Conservation (phyloP, 2,797 vertebrate genomes). For the Pelodytes ibericus region DNA sequence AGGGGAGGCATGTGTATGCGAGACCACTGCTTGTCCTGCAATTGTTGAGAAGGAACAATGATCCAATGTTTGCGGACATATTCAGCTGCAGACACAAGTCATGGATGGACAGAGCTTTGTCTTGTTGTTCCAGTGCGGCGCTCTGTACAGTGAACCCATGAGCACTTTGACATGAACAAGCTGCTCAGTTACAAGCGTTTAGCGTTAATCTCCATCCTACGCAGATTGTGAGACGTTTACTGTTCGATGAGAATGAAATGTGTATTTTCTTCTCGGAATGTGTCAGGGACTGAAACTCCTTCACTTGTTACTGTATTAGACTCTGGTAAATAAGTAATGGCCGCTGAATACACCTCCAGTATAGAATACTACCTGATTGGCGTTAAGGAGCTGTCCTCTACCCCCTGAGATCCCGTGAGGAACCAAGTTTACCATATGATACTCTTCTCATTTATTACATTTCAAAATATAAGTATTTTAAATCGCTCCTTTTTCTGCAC, state of each 20-base stretch:
- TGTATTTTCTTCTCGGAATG: conserved; percentile 7
- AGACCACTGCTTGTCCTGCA: conserved; percentile 40
- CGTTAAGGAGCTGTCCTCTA: no score
- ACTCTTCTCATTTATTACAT: no score
- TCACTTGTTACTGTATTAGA: conserved; percentile 9
- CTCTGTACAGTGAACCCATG: conserved; percentile 3
- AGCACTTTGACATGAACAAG: neutral
- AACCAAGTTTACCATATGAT: no score
- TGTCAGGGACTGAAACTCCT: neutral
- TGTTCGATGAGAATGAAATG: conserved; percentile 21
- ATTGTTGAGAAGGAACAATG: conserved; percentile 47
- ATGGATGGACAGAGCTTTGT: conserved; percentile 29
- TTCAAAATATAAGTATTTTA: no score
- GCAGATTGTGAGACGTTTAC: neutral
- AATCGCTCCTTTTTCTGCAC: no score
- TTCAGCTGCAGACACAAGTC: conserved; percentile 37
- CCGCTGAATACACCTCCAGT: no score
- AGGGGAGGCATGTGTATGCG: conserved; percentile 25
- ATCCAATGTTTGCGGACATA: conserved; percentile 34
- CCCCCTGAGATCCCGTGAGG: no score
- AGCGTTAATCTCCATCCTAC: no score
- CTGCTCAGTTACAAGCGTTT: conserved; percentile 16
- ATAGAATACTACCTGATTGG: no score
- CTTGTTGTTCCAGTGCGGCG: conserved; percentile 16
- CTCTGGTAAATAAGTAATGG: neutral